Percentiles rank a stretch among this genome's conserved stretches.
Evolutionary conservation across 2,113 vertebrate genomes (phyloP).

Genomic region (Propithecus coquereli): DNA sequence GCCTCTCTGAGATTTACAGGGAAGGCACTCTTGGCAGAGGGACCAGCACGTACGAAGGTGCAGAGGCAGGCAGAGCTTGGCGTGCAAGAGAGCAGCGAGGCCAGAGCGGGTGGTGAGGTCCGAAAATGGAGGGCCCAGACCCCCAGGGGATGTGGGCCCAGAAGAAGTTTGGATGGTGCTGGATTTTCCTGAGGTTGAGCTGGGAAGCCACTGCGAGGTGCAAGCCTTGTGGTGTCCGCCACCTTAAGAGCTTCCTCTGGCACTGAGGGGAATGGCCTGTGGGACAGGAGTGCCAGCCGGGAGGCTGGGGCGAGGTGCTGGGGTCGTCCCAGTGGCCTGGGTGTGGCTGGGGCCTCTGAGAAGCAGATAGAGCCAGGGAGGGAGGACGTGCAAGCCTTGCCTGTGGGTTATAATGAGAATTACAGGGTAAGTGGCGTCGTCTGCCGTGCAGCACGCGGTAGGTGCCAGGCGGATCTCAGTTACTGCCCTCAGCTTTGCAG

Average conservation of each 20-base stretch:
- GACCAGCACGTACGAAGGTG: background rate
- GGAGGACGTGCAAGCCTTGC: background rate
- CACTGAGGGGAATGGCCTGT: background rate
- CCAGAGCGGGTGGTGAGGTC: background rate
- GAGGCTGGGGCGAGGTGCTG: background rate
- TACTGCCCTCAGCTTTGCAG: background rate
- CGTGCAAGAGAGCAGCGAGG: background rate
- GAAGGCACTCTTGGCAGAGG: background rate
- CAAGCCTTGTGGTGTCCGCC: no score
- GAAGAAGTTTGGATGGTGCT: background rate
- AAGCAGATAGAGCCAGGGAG: background rate
- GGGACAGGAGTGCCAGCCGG: background rate
- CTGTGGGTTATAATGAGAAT: background rate
- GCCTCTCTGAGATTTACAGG: background rate
- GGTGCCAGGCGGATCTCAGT: background rate
- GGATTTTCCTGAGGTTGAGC: background rate
- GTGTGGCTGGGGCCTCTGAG: background rate
- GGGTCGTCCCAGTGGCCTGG: background rate
- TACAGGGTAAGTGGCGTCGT: background rate
- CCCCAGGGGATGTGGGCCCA: fast-evolving
- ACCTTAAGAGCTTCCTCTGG: background rate
- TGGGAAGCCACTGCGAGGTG: background rate
- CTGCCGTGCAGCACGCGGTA: fast-evolving
- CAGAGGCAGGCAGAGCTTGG: background rate
- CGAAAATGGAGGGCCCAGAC: background rate